Conservation (phyloP, 2,888 invertebrate species). For the Andrena bucephala region DNA sequence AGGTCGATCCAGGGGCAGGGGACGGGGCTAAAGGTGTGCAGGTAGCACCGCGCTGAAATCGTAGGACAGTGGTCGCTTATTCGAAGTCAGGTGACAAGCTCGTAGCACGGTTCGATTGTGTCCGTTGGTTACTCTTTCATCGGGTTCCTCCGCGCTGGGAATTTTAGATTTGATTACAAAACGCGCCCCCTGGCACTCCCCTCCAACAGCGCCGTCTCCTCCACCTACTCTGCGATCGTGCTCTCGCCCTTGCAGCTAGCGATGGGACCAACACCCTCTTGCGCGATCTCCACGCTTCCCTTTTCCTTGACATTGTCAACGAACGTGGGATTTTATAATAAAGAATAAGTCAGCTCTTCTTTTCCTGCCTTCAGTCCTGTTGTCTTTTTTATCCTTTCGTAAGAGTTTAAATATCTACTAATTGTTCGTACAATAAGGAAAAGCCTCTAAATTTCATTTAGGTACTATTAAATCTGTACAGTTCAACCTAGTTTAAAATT, state of each 20-base stretch:
- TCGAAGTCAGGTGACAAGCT: constrained; percentile 76
- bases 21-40: constrained; percentile 33
- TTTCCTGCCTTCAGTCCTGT: too few species aligned
- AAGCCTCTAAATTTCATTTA: too few species aligned
- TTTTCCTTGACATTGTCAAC: too few species aligned
- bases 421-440: too few species aligned
- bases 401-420: too few species aligned
- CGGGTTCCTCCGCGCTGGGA: constrained; percentile 77
- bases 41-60: constrained; percentile 34
- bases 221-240: constrained; percentile 46
- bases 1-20: constrained; percentile 17
- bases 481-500: too few species aligned
- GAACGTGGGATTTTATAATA: too few species aligned
- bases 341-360: too few species aligned
- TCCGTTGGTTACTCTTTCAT: constrained; percentile 81
- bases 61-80: constrained; percentile 75
- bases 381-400: too few species aligned
- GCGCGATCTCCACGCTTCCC: not conserved
- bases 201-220: constrained; percentile 40
- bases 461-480: too few species aligned
- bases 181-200: constrained; percentile 52
- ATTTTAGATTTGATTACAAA: constrained; percentile 80
- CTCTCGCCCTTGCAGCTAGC: constrained; percentile 54
- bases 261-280: constrained; percentile 41
- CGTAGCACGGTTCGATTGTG: constrained; percentile 77